phyloP scores from a whole-genome alignment of 2,113 vertebrate species.

The Hippopotamus amphibius region DNA sequence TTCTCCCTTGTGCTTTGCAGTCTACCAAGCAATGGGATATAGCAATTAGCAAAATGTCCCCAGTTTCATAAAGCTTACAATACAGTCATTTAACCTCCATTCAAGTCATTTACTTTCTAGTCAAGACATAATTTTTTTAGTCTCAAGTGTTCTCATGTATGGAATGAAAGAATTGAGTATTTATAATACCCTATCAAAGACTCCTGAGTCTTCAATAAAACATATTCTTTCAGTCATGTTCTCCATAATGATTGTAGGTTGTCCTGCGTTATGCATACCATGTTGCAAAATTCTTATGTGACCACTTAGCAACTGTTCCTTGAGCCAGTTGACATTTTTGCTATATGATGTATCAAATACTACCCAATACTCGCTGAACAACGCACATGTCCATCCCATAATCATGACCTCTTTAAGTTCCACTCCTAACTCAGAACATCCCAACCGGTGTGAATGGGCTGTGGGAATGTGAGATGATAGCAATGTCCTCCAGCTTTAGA shows the following conservation, averaged over 20 bases:
- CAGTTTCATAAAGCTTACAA: background rate
- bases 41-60: background rate
- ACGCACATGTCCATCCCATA: background rate
- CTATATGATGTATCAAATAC: background rate
- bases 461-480: background rate
- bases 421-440: background rate
- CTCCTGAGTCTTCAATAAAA: background rate
- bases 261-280: background rate
- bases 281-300: background rate
- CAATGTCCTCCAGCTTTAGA: background rate
- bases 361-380: background rate
- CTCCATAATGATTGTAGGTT: background rate
- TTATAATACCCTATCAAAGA: background rate
- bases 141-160: background rate
- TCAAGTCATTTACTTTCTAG: conserved; percentile 28
- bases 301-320: background rate
- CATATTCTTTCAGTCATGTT: background rate
- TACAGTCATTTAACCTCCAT: background rate
- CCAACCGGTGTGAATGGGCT: background rate
- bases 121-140: background rate
- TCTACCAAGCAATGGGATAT: background rate
- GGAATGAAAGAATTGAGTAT: background rate
- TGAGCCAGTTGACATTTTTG: background rate
- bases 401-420: background rate
- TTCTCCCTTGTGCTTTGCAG: background rate